Evolutionary conservation across 1,140 invertebrate genomes (phyloP).

Genomic region (Cylas formicarius): DNA sequence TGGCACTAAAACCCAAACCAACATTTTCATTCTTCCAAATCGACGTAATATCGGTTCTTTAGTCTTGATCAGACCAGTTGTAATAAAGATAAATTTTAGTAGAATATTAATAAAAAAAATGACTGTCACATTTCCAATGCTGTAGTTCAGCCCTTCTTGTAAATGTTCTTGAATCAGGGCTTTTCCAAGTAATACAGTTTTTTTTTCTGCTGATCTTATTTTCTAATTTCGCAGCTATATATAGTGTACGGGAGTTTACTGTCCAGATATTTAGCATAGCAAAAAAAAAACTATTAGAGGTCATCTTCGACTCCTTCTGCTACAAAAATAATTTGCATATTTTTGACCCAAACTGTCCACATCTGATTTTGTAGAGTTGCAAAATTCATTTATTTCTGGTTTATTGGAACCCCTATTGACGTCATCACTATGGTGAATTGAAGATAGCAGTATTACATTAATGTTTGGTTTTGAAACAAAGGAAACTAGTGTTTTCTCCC

Average conservation of each 20-base stretch:
- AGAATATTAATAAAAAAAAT: constrained; percentile 5
- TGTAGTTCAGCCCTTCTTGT: not conserved
- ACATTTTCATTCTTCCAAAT: no score
- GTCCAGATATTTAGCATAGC: constrained; percentile 8
- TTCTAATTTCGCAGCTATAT: constrained; percentile 1
- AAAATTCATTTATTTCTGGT: constrained; percentile 10
- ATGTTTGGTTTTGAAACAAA: constrained; percentile 12
- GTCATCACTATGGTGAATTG: constrained; percentile 3
- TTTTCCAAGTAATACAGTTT: constrained; percentile 6
- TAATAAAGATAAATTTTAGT: not conserved
- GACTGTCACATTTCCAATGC: constrained; percentile 1
- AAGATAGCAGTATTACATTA: constrained; percentile 8
- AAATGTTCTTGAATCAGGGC: constrained; percentile 3
- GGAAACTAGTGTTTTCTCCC: constrained; percentile 9
- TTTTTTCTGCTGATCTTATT: not conserved
- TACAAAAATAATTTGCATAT: constrained; percentile 5
- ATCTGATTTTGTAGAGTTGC: no score
- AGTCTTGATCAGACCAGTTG: not conserved
- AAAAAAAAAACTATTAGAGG: constrained; percentile 6
- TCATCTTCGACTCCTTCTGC: constrained; percentile 1
- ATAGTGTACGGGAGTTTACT: no score
- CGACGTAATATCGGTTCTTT: no score
- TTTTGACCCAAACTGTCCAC: constrained; percentile 2
- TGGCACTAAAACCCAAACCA: no score
- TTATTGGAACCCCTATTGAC: constrained; percentile 1